A percentile compares a stretch with the other conserved stretches of the same genome.
phyloP scores from a whole-genome alignment of 2,113 vertebrate genomes.

The Pteronura brasiliensis region DNA sequence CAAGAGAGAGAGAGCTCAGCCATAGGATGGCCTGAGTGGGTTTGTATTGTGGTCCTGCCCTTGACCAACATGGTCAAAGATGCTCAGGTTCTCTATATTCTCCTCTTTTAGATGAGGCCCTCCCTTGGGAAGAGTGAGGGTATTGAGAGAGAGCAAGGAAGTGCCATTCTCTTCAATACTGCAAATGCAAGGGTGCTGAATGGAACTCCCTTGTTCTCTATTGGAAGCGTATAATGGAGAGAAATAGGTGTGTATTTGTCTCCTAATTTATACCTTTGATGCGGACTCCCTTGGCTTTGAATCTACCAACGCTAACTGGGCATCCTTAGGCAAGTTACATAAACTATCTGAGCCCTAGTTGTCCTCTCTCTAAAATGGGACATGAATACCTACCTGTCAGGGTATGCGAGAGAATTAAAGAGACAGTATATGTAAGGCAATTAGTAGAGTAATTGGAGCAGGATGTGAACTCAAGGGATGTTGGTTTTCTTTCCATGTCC shows the following conservation, averaged over 20 bases:
- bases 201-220: background rate
- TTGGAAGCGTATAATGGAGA: background rate
- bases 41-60: background rate
- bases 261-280: background rate
- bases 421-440: background rate
- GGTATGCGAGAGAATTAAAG: background rate
- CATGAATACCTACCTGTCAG: background rate
- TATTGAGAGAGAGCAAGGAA: background rate
- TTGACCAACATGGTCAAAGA: background rate
- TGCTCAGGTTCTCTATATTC: background rate
- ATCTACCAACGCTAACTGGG: background rate
- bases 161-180: background rate
- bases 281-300: background rate
- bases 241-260: background rate
- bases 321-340: background rate
- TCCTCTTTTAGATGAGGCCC: background rate
- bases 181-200: background rate
- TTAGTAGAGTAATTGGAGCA: background rate
- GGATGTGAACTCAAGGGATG: background rate
- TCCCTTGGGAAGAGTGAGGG: background rate
- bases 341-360: background rate
- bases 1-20: background rate
- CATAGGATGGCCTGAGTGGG: background rate
- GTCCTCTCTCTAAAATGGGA: background rate
- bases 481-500: background rate